phyloP scores from a whole-genome alignment of 1,140 invertebrate genomes.

The Drosophila repletoides region DNA sequence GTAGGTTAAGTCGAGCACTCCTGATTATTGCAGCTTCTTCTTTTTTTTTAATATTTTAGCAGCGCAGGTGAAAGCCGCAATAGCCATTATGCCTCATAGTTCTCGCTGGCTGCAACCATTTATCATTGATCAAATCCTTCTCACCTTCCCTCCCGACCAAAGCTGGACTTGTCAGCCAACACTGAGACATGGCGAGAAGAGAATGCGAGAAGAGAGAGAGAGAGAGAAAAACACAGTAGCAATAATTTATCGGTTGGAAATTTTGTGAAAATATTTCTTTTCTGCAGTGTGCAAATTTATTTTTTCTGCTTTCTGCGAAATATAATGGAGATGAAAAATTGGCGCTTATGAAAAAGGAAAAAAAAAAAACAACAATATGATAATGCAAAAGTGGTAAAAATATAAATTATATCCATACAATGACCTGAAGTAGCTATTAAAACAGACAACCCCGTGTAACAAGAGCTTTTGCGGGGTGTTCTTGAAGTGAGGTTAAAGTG shows the following conservation, averaged over 20 bases:
- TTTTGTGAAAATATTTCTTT: slow-evolving; percentile 75
- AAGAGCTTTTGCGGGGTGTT: too few species aligned
- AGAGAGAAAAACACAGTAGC: slow-evolving; percentile 25
- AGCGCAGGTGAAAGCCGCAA: slow-evolving; percentile 68
- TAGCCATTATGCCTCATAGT: slow-evolving; percentile 72
- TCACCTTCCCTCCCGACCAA: background rate
- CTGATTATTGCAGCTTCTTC: slow-evolving; percentile 3
- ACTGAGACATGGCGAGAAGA: slow-evolving; percentile 22
- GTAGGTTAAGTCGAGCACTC: background rate
- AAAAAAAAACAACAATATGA: slow-evolving; percentile 5
- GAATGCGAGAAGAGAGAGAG: background rate
- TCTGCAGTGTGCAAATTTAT: slow-evolving; percentile 75
- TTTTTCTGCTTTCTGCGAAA: slow-evolving; percentile 53
- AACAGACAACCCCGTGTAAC: slow-evolving; percentile 37
- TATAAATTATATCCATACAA: slow-evolving; percentile 58
- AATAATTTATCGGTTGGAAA: slow-evolving; percentile 71
- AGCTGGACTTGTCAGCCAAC: slow-evolving; percentile 68
- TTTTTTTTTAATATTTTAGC: slow-evolving; percentile 43
- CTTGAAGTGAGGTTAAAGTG: too few species aligned
- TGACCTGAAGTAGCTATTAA: slow-evolving; percentile 52
- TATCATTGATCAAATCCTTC: slow-evolving; percentile 51
- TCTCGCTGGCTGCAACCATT: slow-evolving; percentile 70
- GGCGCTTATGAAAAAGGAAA: slow-evolving; percentile 47
- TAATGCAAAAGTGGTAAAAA: slow-evolving; percentile 41
- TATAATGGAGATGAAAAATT: slow-evolving; percentile 78